A percentile compares a stretch with the other conserved stretches of the same genome.
Conservation (phyloP, 2,797 vertebrate genomes). For the Arnoldichthys spilopterus region DNA sequence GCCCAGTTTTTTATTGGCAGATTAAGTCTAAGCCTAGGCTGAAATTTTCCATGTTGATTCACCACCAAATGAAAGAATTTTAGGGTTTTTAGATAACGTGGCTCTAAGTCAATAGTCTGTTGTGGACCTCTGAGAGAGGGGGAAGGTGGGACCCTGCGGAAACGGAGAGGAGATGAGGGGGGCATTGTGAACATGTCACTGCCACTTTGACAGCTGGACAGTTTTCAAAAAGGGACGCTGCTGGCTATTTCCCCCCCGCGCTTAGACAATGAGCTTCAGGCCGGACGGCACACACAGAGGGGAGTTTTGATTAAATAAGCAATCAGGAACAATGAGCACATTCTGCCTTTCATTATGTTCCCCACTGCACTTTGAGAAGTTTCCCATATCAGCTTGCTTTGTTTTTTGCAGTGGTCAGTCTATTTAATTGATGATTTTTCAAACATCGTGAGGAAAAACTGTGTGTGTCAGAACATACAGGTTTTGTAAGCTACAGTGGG, state of each 20-base stretch:
- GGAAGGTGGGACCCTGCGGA: slow-evolving; percentile 65
- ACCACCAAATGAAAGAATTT: too few species aligned
- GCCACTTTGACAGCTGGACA: slow-evolving; percentile 85
- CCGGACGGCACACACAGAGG: slow-evolving; percentile 64
- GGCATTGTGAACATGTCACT: slow-evolving; percentile 82
- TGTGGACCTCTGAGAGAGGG: slow-evolving; percentile 55
- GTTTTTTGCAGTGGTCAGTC: not conserved
- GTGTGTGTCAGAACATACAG: slow-evolving; percentile 23
- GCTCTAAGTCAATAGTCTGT: slow-evolving; percentile 47
- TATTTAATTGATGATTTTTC: not conserved
- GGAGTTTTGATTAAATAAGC: slow-evolving; percentile 82
- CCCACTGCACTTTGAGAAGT: slow-evolving; percentile 54
- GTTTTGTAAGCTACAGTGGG: not conserved
- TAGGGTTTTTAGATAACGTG: not conserved
- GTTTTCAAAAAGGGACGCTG: slow-evolving; percentile 80
- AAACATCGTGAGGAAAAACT: too few species aligned
- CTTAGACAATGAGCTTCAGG: slow-evolving; percentile 73
- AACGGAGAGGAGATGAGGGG: slow-evolving; percentile 49
- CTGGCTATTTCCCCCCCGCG: slow-evolving; percentile 77
- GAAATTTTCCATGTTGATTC: too few species aligned
- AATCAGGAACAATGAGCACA: slow-evolving; percentile 79
- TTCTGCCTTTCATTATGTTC: slow-evolving; percentile 76
- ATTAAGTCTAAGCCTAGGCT: too few species aligned
- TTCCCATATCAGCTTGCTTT: slow-evolving; percentile 3
- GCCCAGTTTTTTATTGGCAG: too few species aligned